Percentiles rank a stretch among this genome's conserved stretches.
Conservation (phyloP, 1,140 invertebrate species). For the Pseudoatta argentina region DNA sequence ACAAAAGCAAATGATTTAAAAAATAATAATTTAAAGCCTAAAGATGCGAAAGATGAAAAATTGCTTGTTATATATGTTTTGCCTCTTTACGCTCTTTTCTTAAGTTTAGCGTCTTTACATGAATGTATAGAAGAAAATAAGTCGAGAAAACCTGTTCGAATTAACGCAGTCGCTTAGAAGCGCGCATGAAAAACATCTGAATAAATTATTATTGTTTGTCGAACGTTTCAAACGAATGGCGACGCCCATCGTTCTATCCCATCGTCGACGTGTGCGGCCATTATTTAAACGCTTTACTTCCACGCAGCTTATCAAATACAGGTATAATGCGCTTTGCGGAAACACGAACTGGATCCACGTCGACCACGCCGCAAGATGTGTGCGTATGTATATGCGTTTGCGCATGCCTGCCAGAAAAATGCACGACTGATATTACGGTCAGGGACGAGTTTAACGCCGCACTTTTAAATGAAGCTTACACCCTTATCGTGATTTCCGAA, state of each 20-base stretch:
- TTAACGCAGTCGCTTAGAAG: constrained; percentile 66
- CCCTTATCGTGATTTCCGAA: constrained; percentile 33
- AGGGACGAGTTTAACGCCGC: constrained; percentile 62
- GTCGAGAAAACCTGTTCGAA: constrained; percentile 44
- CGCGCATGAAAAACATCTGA: constrained; percentile 82
- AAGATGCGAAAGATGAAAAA: constrained; percentile 4
- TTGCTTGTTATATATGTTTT: neutral
- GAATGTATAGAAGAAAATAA: neutral
- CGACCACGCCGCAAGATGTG: constrained; percentile 49
- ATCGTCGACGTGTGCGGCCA: constrained; percentile 68
- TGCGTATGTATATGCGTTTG: constrained; percentile 53
- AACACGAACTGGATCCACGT: constrained; percentile 76
- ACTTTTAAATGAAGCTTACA: constrained; percentile 37
- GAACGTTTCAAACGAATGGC: constrained; percentile 79
- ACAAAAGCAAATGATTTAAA: neutral
- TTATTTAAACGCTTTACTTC: constrained; percentile 82
- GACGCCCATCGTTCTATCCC: constrained; percentile 71
- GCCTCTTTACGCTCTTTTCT: neutral
- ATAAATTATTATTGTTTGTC: constrained; percentile 85
- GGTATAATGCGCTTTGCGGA: constrained; percentile 80
- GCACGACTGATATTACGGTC: constrained; percentile 69
- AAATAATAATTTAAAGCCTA: neutral
- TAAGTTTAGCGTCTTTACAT: neutral
- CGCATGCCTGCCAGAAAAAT: constrained; percentile 71
- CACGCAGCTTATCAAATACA: constrained; percentile 82